A percentile compares a stretch with the other conserved stretches of the same genome.
Evolutionary conservation across 2,797 vertebrate species (phyloP).

Genomic region (Eulemur mongoz): DNA sequence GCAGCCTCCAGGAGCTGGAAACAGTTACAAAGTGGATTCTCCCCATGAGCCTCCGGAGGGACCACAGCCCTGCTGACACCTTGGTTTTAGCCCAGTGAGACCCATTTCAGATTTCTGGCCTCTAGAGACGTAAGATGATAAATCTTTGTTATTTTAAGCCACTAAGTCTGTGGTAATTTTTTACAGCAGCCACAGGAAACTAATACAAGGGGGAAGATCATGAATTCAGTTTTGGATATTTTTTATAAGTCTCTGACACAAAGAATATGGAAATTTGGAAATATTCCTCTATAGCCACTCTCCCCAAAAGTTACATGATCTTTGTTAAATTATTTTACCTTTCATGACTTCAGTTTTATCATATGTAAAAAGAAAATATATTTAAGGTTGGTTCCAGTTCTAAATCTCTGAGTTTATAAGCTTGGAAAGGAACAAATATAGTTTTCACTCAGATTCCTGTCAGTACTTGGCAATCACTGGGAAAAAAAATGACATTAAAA

Average conservation of each 20-base stretch:
- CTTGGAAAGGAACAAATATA: constrained; percentile 18
- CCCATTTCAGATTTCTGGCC: not conserved
- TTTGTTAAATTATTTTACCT: not conserved
- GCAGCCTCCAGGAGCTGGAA: not conserved
- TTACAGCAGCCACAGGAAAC: not conserved
- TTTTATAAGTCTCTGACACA: not conserved
- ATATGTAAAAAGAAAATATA: constrained; percentile 12
- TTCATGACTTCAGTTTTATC: constrained; percentile 1
- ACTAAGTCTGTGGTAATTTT: not conserved
- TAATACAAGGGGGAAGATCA: not conserved
- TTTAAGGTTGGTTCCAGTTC: not conserved
- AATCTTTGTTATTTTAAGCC: not conserved
- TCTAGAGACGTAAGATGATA: not conserved
- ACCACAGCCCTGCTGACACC: not conserved
- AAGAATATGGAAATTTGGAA: not conserved
- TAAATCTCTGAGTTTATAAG: constrained; percentile 24
- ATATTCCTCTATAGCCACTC: not conserved
- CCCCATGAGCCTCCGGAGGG: not conserved
- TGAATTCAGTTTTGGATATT: not conserved
- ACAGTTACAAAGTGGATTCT: not conserved
- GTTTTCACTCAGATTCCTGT: constrained; percentile 41
- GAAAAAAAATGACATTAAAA: constrained; percentile 49
- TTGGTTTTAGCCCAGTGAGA: not conserved
- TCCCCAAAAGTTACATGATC: not conserved
- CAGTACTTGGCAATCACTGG: constrained; percentile 37